Evolutionary conservation across 2,888 invertebrate genomes (phyloP).

Genomic region (Macrophya annulata): DNA sequence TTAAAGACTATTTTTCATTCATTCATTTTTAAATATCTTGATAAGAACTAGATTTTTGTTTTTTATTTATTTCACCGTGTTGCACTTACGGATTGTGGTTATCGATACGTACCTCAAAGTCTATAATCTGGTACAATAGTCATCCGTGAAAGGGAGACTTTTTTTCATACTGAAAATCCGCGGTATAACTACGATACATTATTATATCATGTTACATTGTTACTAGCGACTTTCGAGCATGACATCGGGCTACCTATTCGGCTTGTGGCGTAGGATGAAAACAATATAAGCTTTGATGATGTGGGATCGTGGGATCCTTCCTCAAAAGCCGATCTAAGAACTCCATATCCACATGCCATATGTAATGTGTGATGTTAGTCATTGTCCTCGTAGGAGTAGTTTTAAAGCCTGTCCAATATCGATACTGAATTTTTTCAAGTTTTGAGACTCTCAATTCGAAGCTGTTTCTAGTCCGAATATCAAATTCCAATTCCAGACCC

Average conservation of each 20-base stretch:
- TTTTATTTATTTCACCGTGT: not conserved
- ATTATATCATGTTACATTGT: slow-evolving; percentile 1
- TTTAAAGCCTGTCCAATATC: not conserved
- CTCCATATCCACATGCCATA: not conserved
- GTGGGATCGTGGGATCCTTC: not conserved
- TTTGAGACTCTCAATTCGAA: not conserved
- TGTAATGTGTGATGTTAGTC: not conserved
- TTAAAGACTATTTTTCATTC: no score
- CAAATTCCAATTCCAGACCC: not conserved
- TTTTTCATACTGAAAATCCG: not conserved
- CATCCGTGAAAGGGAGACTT: not conserved
- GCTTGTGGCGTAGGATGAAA: not conserved
- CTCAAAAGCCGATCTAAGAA: not conserved
- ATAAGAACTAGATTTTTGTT: not conserved
- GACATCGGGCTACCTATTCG: not conserved
- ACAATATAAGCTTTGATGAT: not conserved
- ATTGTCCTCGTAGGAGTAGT: not conserved
- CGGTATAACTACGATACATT: slow-evolving; percentile 3
- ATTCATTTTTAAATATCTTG: not conserved
- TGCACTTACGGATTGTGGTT: not conserved
- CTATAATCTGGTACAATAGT: slow-evolving; percentile 1
- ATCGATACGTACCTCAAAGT: not conserved
- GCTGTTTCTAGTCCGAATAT: not conserved
- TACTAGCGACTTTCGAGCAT: not conserved
- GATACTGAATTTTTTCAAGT: not conserved